Evolutionary conservation across 2,888 invertebrate species (phyloP), one percentile per base, ranked within the genome.

Genomic region (Tolmerus cingulatus): DNA sequence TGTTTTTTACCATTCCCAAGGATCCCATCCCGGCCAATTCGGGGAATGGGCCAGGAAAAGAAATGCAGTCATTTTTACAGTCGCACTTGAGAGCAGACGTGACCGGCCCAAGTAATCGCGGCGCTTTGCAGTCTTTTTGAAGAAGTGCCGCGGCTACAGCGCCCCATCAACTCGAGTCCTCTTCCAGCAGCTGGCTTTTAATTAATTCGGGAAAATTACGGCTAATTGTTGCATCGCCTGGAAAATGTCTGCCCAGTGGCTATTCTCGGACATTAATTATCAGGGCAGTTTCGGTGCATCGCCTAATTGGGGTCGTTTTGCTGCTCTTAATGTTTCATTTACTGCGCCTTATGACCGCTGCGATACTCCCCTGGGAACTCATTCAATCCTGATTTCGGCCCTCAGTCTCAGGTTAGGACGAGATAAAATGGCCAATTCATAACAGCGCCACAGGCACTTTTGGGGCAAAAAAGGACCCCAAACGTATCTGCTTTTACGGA

Each of bases 21-120:
- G 19, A 40, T 16, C 14, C 16, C 16, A 16, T 40, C 19, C 40
- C 40, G 4, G 14, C 19, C n/a, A 27, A 12, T 19, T 34, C 19
- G 76, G 5, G n/a, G 76, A 34, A 16, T 37, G n/a, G 51, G 51
- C 1, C n/a, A 76, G 16, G 37, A 76, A n/a, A 34, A 34, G n/a
- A 40, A 76, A 76, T 40, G 37, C 34, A 34, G 76, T 76, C n/a
- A 34, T 76, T 76, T 76, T 76, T 30, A 76, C 37, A n/a, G 76
- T n/a, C 76, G 19, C 76, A 76, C 76, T 76, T 76, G 37, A 76
- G 40, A 76, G 12, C 76, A 76, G 76, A 76, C 76, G 76, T 76
- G 76, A 76, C 34, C 12, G 2, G 9, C 2, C 27, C 66, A 27
- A 66, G 27, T 66, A 66, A 66, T 66, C 66, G 23, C 23, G 23